Evolutionary conservation across 2,888 invertebrate genomes (phyloP).

Genomic region (Sylvicola cinctus): DNA sequence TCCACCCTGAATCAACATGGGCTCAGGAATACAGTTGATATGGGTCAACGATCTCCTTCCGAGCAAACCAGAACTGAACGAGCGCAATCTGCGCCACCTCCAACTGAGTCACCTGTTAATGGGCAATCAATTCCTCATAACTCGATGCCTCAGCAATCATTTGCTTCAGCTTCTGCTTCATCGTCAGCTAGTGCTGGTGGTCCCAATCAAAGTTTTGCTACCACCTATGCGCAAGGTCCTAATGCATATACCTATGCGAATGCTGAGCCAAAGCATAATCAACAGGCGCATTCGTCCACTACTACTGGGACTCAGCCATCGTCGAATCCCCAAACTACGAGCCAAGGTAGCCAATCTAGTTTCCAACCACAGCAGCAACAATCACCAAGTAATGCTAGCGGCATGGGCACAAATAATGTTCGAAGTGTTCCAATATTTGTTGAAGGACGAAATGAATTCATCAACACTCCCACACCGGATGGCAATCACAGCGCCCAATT

Average conservation of each 20-base stretch:
- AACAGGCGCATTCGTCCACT: slow-evolving; percentile 4
- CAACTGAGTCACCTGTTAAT: neutral
- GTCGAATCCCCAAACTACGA: no score
- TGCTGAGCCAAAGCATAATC: slow-evolving; percentile 1
- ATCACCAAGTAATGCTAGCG: slow-evolving; percentile 19
- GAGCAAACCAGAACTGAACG: slow-evolving; percentile 35
- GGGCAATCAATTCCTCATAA: neutral
- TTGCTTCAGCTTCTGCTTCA: neutral
- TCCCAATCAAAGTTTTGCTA: neutral
- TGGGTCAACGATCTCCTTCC: slow-evolving; percentile 42
- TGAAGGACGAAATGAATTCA: slow-evolving; percentile 64
- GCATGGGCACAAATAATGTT: slow-evolving; percentile 21
- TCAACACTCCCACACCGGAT: slow-evolving; percentile 21
- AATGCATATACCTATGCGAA: neutral
- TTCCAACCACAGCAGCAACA: slow-evolving; percentile 16
- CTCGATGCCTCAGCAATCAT: neutral
- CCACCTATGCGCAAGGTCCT: neutral
- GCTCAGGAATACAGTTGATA: slow-evolving; percentile 56
- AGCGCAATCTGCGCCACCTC: slow-evolving; percentile 61
- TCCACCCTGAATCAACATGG: slow-evolving; percentile 38
- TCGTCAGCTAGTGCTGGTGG: neutral
- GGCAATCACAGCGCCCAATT: slow-evolving; percentile 14
- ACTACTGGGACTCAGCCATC: neutral
- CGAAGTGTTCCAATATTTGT: slow-evolving; percentile 76
- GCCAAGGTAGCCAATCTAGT: no score